Conservation (phyloP, 2,113 vertebrate species). For the Pangasianodon gigas region DNA sequence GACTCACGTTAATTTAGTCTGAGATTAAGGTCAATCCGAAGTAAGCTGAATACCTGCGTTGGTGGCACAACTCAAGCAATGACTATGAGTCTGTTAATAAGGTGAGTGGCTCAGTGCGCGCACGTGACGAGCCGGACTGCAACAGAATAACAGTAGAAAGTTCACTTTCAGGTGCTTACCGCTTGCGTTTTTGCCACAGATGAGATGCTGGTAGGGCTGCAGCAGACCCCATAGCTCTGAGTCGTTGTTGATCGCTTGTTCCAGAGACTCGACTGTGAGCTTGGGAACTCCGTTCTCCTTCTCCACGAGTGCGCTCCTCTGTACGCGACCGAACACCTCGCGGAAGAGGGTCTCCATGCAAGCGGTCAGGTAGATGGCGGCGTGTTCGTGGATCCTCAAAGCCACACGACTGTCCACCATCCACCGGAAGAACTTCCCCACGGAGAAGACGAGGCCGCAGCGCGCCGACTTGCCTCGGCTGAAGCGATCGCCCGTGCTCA, state of each 20-base stretch:
- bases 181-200: slow-evolving; percentile 79
- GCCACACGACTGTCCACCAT: slow-evolving; percentile 80
- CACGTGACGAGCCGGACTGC: not conserved
- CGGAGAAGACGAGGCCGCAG: slow-evolving; percentile 76
- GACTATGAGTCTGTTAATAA: not conserved
- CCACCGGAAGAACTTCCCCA: slow-evolving; percentile 80
- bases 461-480: slow-evolving; percentile 73
- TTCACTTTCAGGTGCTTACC: slow-evolving; percentile 65
- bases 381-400: slow-evolving; percentile 76
- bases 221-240: slow-evolving; percentile 80
- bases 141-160: not conserved
- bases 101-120: not conserved
- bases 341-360: slow-evolving; percentile 77
- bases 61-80: not conserved
- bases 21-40: slow-evolving; percentile 1
- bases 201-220: slow-evolving; percentile 79
- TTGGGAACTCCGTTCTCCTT: slow-evolving; percentile 73
- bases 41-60: not conserved
- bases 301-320: slow-evolving; percentile 71
- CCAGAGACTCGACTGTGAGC: slow-evolving; percentile 73
- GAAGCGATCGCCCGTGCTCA: slow-evolving; percentile 75
- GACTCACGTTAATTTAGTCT: slow-evolving; percentile 28
- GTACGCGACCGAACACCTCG: slow-evolving; percentile 69
- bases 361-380: slow-evolving; percentile 78
- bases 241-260: slow-evolving; percentile 74